phyloP scores from a whole-genome alignment of 1,140 invertebrate species.

The Zaprionus lachaisei region DNA sequence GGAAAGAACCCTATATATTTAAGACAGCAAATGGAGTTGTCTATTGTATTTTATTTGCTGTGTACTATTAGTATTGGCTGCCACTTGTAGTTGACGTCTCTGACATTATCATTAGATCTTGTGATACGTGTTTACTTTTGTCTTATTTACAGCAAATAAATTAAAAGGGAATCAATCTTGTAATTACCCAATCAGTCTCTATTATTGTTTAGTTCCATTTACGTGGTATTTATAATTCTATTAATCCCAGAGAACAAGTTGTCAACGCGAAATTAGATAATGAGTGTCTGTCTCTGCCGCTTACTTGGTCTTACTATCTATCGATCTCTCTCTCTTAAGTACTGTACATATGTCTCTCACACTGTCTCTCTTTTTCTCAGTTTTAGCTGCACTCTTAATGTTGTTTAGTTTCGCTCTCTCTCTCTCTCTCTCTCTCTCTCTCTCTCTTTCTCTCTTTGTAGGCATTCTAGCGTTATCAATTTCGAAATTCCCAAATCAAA shows the following conservation, averaged over 20 bases:
- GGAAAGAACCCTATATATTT: not conserved
- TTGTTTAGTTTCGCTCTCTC: not conserved
- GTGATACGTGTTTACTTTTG: constrained; percentile 16
- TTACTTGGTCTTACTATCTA: not conserved
- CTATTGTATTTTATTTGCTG: not conserved
- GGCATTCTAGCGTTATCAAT: not conserved
- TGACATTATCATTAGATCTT: constrained; percentile 8
- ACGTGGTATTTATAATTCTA: not conserved
- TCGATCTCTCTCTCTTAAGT: not conserved
- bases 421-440: not conserved
- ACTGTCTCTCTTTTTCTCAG: not conserved
- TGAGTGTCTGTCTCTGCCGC: not conserved
- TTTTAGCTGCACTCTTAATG: not conserved
- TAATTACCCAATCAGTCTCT: constrained; percentile 14
- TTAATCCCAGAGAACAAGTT: not conserved
- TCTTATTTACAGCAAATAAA: constrained; percentile 12
- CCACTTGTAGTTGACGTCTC: constrained; percentile 15
- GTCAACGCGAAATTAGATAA: constrained; percentile 1
- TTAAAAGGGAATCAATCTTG: constrained; percentile 10
- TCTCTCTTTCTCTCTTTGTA: not conserved
- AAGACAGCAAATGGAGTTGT: constrained; percentile 12
- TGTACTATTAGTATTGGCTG: constrained; percentile 11
- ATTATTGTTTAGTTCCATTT: not conserved
- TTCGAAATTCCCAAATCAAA: not conserved
- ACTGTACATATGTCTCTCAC: not conserved